phyloP scores from a whole-genome alignment of 2,888 invertebrate species.

The Ophion obscuratus region DNA sequence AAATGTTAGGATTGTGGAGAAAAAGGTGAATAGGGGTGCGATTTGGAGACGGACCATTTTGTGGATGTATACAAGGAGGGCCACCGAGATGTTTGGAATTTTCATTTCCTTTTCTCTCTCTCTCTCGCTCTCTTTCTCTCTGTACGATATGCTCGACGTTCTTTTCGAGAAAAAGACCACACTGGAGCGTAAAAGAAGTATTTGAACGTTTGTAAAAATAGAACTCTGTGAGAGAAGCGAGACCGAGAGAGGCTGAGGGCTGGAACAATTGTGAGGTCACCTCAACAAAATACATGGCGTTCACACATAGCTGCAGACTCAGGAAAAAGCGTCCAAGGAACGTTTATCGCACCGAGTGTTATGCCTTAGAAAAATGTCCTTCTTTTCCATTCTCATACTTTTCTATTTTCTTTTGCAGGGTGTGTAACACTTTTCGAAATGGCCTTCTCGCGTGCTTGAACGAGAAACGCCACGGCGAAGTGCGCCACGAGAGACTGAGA shows the following conservation, averaged over 20 bases:
- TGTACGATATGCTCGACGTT: slow-evolving; percentile 17
- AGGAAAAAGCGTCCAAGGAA: slow-evolving; percentile 42
- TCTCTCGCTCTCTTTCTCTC: slow-evolving; percentile 7
- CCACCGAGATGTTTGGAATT: slow-evolving; percentile 43
- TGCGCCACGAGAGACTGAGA: slow-evolving; percentile 9
- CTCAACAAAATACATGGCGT: slow-evolving; percentile 36
- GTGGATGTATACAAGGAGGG: slow-evolving; percentile 32
- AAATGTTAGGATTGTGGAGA: slow-evolving; percentile 16
- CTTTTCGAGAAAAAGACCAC: slow-evolving; percentile 41
- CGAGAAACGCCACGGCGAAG: slow-evolving; percentile 9
- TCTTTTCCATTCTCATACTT: slow-evolving; percentile 4
- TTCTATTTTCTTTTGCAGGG: slow-evolving; percentile 37
- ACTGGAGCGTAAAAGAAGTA: slow-evolving; percentile 51
- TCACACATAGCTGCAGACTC: slow-evolving; percentile 19
- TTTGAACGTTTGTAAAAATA: slow-evolving; percentile 67
- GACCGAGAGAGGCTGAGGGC: slow-evolving; percentile 23
- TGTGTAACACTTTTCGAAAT: slow-evolving; percentile 50
- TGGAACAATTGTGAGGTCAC: slow-evolving; percentile 14
- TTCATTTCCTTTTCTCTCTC: slow-evolving; percentile 6
- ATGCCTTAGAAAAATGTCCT: slow-evolving; percentile 49
- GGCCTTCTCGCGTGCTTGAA: slow-evolving; percentile 18
- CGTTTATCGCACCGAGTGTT: slow-evolving; percentile 58
- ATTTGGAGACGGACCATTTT: slow-evolving; percentile 53
- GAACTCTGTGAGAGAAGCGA: slow-evolving; percentile 53
- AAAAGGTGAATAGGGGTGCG: slow-evolving; percentile 6